A percentile compares a stretch with the other conserved stretches of the same genome.
Conservation (phyloP, 2,888 invertebrate species). For the Trachelus stipa region DNA sequence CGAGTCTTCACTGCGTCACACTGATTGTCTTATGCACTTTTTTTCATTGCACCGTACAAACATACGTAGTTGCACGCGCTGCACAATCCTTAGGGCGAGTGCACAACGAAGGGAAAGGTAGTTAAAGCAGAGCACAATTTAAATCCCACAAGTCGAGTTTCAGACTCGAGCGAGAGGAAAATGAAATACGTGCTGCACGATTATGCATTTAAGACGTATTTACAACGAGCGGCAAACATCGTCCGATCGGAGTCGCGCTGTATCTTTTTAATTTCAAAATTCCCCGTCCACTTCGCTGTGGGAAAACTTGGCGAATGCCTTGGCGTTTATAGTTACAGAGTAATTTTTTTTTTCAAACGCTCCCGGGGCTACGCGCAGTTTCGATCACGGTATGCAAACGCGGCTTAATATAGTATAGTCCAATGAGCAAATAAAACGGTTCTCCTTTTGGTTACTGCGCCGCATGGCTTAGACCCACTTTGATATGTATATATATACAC, state of each 20-base stretch:
- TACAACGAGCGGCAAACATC: neutral
- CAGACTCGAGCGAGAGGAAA: neutral
- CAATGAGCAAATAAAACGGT: neutral
- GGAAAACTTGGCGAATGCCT: neutral
- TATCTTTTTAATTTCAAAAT: neutral
- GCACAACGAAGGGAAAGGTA: neutral
- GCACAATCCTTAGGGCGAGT: neutral
- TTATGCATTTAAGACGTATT: neutral
- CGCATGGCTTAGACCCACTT: neutral
- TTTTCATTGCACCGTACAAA: neutral
- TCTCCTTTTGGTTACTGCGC: neutral
- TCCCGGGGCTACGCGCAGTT: neutral
- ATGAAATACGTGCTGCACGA: neutral
- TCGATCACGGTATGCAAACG: neutral
- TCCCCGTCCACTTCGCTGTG: neutral
- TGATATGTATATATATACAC: too few species aligned
- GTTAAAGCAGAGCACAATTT: neutral
- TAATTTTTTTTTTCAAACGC: neutral
- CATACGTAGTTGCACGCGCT: neutral
- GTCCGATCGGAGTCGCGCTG: neutral
- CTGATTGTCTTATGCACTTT: neutral
- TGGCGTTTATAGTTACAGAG: neutral
- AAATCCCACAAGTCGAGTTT: neutral
- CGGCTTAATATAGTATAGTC: neutral
- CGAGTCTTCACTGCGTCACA: neutral